Evolutionary conservation across 2,888 invertebrate species (phyloP).

Genomic region (Ptychoptera contaminata): DNA sequence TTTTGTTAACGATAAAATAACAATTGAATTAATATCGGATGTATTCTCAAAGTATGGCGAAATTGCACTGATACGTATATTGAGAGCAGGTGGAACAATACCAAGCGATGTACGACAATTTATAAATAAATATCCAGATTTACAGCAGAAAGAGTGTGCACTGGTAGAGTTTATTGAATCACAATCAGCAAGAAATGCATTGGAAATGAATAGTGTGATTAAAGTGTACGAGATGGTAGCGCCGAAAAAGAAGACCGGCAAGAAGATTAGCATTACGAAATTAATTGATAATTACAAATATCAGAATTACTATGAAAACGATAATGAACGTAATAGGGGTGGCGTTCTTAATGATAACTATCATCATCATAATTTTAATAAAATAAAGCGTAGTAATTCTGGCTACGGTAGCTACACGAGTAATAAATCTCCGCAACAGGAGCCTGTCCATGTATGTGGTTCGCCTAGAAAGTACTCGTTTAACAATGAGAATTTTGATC

Average conservation of each 20-base stretch:
- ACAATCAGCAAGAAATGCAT: slow-evolving; percentile 68
- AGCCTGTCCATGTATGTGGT: slow-evolving; percentile 14
- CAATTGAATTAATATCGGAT: slow-evolving; percentile 83
- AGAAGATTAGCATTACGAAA: slow-evolving; percentile 45
- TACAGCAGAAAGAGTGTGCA: slow-evolving; percentile 74
- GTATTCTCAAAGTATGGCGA: slow-evolving; percentile 79
- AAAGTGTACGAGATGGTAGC: slow-evolving; percentile 66
- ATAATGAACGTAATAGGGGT: slow-evolving; percentile 27
- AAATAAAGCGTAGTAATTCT: slow-evolving; percentile 24
- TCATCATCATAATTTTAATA: slow-evolving; percentile 6
- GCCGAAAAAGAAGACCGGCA: slow-evolving; percentile 54
- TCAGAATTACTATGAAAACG: slow-evolving; percentile 23
- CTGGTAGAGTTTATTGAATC: slow-evolving; percentile 82
- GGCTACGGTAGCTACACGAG: slow-evolving; percentile 40
- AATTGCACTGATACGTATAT: slow-evolving; percentile 72
- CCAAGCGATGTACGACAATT: slow-evolving; percentile 85
- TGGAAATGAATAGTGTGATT: slow-evolving; percentile 46
- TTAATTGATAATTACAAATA: slow-evolving; percentile 46
- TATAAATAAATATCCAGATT: slow-evolving; percentile 76
- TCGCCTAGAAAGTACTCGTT: slow-evolving; percentile 5
- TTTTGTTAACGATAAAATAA: slow-evolving; percentile 69
- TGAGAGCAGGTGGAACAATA: slow-evolving; percentile 77
- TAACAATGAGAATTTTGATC: slow-evolving; percentile 9
- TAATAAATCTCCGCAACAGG: slow-evolving; percentile 40
- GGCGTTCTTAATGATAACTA: slow-evolving; percentile 13